Evolutionary conservation across 2,888 invertebrate species (phyloP), one percentile per base, ranked within the genome.

Genomic region (Quadroppia sp.): DNA sequence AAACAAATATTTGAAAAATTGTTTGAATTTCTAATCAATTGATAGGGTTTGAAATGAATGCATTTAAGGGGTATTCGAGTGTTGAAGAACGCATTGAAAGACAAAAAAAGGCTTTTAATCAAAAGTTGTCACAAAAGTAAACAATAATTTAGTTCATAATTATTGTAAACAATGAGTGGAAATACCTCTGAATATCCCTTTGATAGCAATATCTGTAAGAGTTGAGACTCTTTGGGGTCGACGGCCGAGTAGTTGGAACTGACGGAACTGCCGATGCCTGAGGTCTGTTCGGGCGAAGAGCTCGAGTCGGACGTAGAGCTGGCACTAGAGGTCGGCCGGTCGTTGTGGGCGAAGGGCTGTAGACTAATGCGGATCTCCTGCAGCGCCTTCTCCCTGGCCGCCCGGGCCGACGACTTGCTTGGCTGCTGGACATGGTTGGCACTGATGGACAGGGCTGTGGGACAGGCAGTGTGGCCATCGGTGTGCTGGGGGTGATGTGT

Each of bases 321-420:
- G 67, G 74, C 71, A 71, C 64, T 71, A 17, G 48, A 72, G 17
- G 70, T 64, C 28, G 69, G 73, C 20, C 73, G 20, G 40, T 74
- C 71, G 48, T 71, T 74, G 81, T 90, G 89, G 74, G 90, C 90
- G 82, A 90, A 91, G 72, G 91, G 91, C 80, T 89, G 85, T 80
- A 91, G 83, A 75, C 90, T 90, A 82, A 90, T 90, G 79, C 91
- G 87, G 81, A 91, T 91, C 84, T 90, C 90, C 84, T 90, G 90
- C 83, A 91, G 87, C 82, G 91, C 91, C 85, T 90, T 90, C 84
- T 90, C 89, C 84, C 89, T 89, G 84, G 67, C 67, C 17, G 67
- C 67, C 25, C 67, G 40, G 13, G 67, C 67, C 40, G 23, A 40
- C 23, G 67, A 36, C 67, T 67, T 67, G 23, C 42, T 67, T 13